Evolutionary conservation across 2,888 invertebrate species (phyloP).

Genomic region (Drosophila lutescens): DNA sequence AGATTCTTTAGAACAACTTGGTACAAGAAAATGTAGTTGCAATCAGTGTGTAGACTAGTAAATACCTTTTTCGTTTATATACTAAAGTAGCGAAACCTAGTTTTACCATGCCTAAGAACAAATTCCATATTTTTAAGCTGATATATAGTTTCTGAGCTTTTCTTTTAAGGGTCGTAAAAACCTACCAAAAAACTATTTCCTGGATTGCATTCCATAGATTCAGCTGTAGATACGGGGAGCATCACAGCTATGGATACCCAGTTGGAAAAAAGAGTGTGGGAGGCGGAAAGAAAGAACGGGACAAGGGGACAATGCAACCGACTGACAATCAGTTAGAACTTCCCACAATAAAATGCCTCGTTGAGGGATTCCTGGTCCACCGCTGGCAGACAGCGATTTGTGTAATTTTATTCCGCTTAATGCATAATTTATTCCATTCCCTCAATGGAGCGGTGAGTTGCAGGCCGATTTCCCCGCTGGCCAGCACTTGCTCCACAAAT

Average conservation of each 20-base stretch:
- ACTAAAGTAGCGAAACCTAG: background rate
- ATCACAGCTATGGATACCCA: conserved; percentile 7
- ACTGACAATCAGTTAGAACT: conserved; percentile 59
- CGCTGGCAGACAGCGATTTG: conserved; percentile 51
- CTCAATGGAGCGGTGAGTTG: conserved; percentile 60
- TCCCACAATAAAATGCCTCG: conserved; percentile 62
- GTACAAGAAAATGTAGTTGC: background rate
- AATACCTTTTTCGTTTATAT: background rate
- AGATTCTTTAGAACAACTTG: background rate
- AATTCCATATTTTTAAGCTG: too few species aligned
- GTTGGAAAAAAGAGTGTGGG: conserved; percentile 15
- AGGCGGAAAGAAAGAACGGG: background rate
- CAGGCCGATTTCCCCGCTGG: background rate
- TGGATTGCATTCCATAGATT: conserved; percentile 47
- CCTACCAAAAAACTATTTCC: background rate
- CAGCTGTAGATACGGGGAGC: conserved; percentile 13
- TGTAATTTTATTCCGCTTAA: conserved; percentile 65
- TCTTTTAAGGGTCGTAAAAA: background rate
- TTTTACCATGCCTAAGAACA: too few species aligned
- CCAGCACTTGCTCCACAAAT: conserved; percentile 53
- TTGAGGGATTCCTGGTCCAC: conserved; percentile 46
- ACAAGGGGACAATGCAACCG: conserved; percentile 3
- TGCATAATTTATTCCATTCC: conserved; percentile 73
- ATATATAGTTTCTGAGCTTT: background rate
- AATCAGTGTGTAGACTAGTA: background rate